Percentiles rank a stretch among this genome's conserved stretches.
Evolutionary conservation across 2,888 invertebrate genomes (phyloP).

Genomic region (Alloscopus bannaensis): DNA sequence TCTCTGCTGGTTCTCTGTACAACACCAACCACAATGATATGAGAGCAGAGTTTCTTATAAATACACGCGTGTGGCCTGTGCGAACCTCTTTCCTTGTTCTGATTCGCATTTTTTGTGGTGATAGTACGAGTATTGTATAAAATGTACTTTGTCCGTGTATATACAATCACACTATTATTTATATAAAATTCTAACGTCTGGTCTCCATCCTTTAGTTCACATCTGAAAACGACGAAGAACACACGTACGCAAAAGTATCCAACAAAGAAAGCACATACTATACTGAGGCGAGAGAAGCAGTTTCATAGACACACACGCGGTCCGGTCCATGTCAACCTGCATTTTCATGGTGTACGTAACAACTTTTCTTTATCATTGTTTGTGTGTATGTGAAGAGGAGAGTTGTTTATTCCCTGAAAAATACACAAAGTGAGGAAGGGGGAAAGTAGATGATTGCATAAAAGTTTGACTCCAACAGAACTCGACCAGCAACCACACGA

Average conservation of each 20-base stretch:
- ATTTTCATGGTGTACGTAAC: neutral
- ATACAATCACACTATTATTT: constrained; percentile 31
- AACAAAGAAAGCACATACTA: constrained; percentile 26
- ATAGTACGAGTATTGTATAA: constrained; percentile 1
- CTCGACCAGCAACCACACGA: constrained; percentile 18
- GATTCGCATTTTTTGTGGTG: constrained; percentile 31
- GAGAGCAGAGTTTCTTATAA: constrained; percentile 23
- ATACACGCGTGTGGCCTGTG: constrained; percentile 24
- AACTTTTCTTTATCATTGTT: neutral
- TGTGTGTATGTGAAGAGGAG: constrained; percentile 17
- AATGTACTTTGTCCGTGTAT: constrained; percentile 12
- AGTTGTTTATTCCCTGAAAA: constrained; percentile 52
- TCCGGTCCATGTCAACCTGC: constrained; percentile 27
- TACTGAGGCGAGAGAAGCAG: constrained; percentile 7
- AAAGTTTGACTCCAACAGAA: constrained; percentile 31
- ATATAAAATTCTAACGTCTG: constrained; percentile 28
- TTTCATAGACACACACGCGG: constrained; percentile 42
- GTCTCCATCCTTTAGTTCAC: constrained; percentile 27
- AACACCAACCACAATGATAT: neutral
- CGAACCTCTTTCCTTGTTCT: neutral
- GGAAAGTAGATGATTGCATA: constrained; percentile 28
- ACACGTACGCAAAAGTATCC: constrained; percentile 17
- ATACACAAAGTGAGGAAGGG: constrained; percentile 32
- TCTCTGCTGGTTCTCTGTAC: neutral
- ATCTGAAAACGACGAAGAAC: constrained; percentile 21